Evolutionary conservation across 2,888 invertebrate genomes (phyloP).

Genomic region (Eilema caniola): DNA sequence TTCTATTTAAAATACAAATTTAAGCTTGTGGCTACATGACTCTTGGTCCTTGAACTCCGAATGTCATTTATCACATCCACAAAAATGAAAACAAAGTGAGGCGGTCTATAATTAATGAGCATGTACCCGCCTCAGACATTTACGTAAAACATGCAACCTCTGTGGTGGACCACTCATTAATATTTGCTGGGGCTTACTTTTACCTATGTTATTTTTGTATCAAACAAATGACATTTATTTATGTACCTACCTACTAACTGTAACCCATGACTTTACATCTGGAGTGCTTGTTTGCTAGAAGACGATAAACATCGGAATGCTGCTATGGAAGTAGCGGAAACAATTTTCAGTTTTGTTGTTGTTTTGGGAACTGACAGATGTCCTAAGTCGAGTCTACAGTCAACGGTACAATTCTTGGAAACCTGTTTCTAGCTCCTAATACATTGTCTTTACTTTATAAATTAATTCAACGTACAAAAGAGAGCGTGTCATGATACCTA

Average conservation of each 20-base stretch:
- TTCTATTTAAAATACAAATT: background rate
- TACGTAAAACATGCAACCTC: conserved; percentile 52
- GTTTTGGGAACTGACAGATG: background rate
- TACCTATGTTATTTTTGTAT: conserved; percentile 30
- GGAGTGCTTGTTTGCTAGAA: background rate
- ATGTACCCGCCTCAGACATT: conserved; percentile 44
- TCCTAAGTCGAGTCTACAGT: background rate
- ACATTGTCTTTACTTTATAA: too few relatives aligned
- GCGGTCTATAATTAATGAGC: conserved; percentile 52
- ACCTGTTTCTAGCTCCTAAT: too few relatives aligned
- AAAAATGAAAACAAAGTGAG: conserved; percentile 41
- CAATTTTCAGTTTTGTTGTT: background rate
- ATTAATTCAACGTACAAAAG: too few relatives aligned
- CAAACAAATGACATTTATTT: conserved; percentile 22
- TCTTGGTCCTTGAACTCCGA: background rate
- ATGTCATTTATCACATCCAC: conserved; percentile 39
- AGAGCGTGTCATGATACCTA: too few relatives aligned
- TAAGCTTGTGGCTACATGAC: background rate
- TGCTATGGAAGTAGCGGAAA: background rate
- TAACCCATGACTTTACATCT: background rate
- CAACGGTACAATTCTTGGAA: too few relatives aligned
- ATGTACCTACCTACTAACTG: conserved; percentile 1
- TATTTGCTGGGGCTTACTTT: conserved; percentile 37
- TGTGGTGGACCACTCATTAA: conserved; percentile 55
- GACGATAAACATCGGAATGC: background rate